A percentile compares a stretch with the other conserved stretches of the same genome.
Evolutionary conservation across 2,888 invertebrate genomes (phyloP).

Genomic region (Acronicta alni): DNA sequence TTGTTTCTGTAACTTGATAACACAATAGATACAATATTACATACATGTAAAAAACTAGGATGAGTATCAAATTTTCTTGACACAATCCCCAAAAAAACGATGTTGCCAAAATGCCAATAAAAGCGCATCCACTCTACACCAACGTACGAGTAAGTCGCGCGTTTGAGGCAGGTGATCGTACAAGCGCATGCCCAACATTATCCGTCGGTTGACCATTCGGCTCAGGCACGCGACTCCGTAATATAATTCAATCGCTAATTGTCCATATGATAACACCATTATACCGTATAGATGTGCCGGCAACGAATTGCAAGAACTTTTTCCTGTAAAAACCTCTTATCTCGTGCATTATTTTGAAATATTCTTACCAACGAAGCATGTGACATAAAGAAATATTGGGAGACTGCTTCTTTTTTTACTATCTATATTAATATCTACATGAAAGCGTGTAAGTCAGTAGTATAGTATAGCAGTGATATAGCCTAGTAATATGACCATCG

Average conservation of each 20-base stretch:
- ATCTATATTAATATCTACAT: too few species aligned
- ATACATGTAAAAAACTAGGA: too few species aligned
- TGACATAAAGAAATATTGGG: too few species aligned
- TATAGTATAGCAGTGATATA: too few species aligned
- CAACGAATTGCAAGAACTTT: neutral
- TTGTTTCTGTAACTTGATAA: too few species aligned
- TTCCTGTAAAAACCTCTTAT: conserved; percentile 7
- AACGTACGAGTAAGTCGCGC: conserved; percentile 25
- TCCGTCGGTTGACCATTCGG: conserved; percentile 55
- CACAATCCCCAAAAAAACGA: too few species aligned
- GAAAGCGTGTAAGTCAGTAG: too few species aligned
- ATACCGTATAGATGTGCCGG: conserved; percentile 40
- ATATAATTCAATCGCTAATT: conserved; percentile 72
- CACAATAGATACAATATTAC: too few species aligned
- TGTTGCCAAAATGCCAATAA: neutral
- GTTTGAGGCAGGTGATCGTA: conserved; percentile 60
- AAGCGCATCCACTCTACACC: conserved; percentile 21
- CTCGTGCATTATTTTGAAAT: conserved; percentile 1
- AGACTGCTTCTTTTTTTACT: too few species aligned
- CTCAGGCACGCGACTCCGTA: conserved; percentile 66
- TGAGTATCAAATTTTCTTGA: too few species aligned
- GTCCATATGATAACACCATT: conserved; percentile 42
- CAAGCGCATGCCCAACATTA: conserved; percentile 55
- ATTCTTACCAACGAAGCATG: too few species aligned
- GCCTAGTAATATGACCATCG: too few species aligned